Base-by-base conservation (phyloP, 2,888 invertebrate genomes). In the Plagiodera versicolora region DNA sequence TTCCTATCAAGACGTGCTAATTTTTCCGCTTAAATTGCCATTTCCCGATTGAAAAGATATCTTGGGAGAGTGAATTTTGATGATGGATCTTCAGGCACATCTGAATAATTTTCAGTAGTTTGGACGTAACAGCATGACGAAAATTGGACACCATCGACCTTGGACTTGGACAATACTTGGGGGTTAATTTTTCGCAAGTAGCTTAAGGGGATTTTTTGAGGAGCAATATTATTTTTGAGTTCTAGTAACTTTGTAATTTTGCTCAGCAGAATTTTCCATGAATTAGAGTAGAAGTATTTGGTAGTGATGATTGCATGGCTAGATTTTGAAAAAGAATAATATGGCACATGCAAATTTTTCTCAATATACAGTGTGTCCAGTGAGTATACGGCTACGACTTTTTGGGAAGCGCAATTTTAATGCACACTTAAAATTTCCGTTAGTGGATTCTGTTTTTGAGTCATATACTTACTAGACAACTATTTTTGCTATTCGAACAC, bases 81-180 rank as follows among this genome's bases (percentile, higher is more conserved):
- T 14, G 14, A 14, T 39, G 11, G 39, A 39, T 39, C 14, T n/a
- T n/a, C 3, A 39, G 14, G 39, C 39, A 39, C 39, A 39, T 24
- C 44, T 44, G 28, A 53, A 53, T 44, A 44, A 39, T 52, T 52
- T 35, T 52, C 53, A 50, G 48, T 61, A 51, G 55, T 24, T 56
- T 52, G 20, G 60, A 59, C 60, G 10, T 54, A 61, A 63, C 47
- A 61, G 66, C 63, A 64, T 66, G 66, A 64, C 58, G 44, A 56
- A 49, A 44, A 50, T 46, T 56, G 32, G 65, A 65, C 65, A 58
- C 35, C 32, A 45, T 55, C 35, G 61, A 61, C 61, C 17, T 55
- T 49, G 61, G 61, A 61, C 61, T 20, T 45, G 28, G 57, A 57
- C 57, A 55, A 46, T 39, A 53, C 52, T 39, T n/a, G 11, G n/a